Percentiles rank a stretch among this genome's conserved stretches.
phyloP scores from a whole-genome alignment of 2,797 vertebrate genomes.

The Sarcophilus harrisii region DNA sequence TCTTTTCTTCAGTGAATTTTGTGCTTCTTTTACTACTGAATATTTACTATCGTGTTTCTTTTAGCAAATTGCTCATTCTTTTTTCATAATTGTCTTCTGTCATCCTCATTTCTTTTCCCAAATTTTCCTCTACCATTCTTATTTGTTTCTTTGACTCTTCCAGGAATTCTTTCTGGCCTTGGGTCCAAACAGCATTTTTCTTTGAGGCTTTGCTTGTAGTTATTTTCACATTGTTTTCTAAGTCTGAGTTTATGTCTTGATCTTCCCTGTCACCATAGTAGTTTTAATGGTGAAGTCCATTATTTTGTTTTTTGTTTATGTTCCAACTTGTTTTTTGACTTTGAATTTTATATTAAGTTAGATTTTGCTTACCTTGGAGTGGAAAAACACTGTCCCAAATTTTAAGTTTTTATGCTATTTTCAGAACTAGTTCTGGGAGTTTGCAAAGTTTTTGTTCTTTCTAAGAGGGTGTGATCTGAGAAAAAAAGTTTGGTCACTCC shows the following conservation, averaged over 20 bases:
- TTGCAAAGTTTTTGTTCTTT: background rate
- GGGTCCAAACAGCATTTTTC: background rate
- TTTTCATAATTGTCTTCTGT: background rate
- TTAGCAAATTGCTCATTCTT: background rate
- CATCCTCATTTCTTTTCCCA: background rate
- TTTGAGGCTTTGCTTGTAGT: background rate
- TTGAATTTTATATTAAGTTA: background rate
- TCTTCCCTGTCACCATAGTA: background rate
- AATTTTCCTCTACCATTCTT: background rate
- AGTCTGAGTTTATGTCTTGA: background rate
- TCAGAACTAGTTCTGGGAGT: background rate
- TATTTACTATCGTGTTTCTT: background rate
- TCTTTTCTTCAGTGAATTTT: background rate
- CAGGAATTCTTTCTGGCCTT: background rate
- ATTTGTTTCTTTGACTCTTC: background rate
- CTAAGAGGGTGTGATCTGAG: background rate
- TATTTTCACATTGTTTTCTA: background rate
- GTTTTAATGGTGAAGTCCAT: background rate
- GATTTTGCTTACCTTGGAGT: background rate
- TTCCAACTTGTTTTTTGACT: background rate
- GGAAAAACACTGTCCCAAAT: background rate
- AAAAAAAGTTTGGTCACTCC: background rate
- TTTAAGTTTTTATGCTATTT: background rate
- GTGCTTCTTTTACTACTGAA: background rate
- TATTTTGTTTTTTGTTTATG: background rate